Base-by-base conservation (phyloP, 35 echinoderm and acorn worm genomes). In the Hemicentrotus pulcherrimus region DNA sequence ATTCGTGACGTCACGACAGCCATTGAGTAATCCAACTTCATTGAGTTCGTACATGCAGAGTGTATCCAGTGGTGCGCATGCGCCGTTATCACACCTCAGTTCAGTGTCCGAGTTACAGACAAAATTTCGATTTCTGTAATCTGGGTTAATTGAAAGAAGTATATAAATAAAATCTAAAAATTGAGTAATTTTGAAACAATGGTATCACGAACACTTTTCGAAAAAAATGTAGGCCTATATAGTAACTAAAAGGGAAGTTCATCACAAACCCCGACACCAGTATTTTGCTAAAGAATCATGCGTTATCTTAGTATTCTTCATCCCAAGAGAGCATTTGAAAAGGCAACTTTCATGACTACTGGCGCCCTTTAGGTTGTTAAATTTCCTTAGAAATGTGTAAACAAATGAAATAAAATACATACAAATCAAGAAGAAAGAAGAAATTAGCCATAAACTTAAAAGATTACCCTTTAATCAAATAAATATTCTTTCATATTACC, bases 1-100 rank as follows among this genome's bases (percentile, higher is more conserved):
- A 89, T 96, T 90, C 3, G 95, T 85, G 46, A 71, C 88, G 52
- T 96, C 95, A 24, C 95, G 52, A 47, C 95, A 96, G 12, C 95
- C 61, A 86, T 88, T 47, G 0, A 32, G 52, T 41, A 92, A 94
- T 3, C 91, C 91, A 48, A 88, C 70, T 32, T 94, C 28, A 94
- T 96, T 90, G 31, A 93, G 19, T 9, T 91, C 95, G 47, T 93
- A 94, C 52, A 47, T 32, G 46, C 95, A 96, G 2, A 24, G 13
- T 5, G 47, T 32, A 13, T n/a, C 32, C 30, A 28, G 12, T 18
- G 50, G 15, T 28, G 30, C 32, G 41, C 89, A 96, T 32, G 95
- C 95, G n/a, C 95, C 95, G 46, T 94, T 94, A 85, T 86, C 48
- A 48, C 95, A 96, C 41, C 9, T 7, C 8, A 93, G 11, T 48